Percentiles rank a stretch among this genome's conserved stretches.
These are phyloP conservation scores for Brachionus rotundiformis DNA, from an alignment of 1,140 invertebrate species.

Conservation along the genomic window DNA sequence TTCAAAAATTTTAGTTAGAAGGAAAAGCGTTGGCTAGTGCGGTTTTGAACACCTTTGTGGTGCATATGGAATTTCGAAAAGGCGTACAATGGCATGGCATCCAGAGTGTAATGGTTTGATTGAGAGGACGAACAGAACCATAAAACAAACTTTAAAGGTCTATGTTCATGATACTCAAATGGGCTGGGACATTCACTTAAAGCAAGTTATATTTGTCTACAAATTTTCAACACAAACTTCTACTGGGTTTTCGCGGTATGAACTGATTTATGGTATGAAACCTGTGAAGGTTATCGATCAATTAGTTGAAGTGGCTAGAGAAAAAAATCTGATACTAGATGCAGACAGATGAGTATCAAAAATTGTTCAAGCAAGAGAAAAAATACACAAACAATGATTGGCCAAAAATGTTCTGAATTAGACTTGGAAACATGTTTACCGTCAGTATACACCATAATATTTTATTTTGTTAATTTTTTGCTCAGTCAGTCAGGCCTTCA, in stretches of 20 bases:
- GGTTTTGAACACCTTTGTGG: no score
- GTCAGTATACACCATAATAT: no score
- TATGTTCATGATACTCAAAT: background rate
- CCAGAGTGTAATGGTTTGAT: background rate
- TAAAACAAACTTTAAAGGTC: background rate
- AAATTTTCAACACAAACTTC: background rate
- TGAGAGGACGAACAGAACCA: background rate
- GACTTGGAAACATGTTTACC: background rate
- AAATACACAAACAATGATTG: background rate
- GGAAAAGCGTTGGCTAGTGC: slow-evolving; percentile 1
- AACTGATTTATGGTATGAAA: background rate
- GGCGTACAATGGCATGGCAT: background rate
- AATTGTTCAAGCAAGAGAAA: background rate
- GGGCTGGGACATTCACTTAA: background rate
- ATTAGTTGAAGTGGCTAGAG: background rate
- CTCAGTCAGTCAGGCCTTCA: no score
- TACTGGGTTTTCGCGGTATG: background rate
- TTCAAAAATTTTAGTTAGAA: slow-evolving; percentile 1
- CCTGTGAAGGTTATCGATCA: background rate
- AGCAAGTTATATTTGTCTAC: background rate
- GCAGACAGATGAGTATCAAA: background rate
- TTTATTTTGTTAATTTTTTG: no score
- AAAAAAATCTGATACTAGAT: background rate
- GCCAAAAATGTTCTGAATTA: no score
- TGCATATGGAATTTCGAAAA: slow-evolving; percentile 1